Evolutionary conservation across 2,888 invertebrate genomes (phyloP).

Genomic region (Sphaerophoria taeniata): DNA sequence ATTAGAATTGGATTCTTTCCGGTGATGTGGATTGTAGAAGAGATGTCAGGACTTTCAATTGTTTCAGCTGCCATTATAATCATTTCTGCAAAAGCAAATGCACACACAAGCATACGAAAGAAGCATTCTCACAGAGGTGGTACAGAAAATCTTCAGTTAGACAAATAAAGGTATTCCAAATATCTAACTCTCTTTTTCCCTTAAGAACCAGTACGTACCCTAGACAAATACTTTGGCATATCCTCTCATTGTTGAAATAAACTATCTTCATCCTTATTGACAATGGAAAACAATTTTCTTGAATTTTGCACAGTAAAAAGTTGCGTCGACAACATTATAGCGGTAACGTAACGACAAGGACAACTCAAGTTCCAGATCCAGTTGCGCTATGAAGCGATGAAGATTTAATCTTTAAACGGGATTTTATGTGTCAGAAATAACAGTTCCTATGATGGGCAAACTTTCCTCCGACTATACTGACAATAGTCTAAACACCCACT

Average conservation of each 20-base stretch:
- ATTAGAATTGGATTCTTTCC: constrained; percentile 55
- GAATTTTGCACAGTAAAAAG: constrained; percentile 59
- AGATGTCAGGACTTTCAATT: constrained; percentile 58
- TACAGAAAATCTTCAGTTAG: background rate
- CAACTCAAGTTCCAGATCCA: background rate
- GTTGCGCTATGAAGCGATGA: background rate
- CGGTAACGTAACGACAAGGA: constrained; percentile 5
- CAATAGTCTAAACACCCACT: constrained; percentile 40
- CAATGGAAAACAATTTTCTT: constrained; percentile 68
- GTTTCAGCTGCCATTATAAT: constrained; percentile 59
- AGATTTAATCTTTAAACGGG: constrained; percentile 43
- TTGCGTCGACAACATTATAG: constrained; percentile 30
- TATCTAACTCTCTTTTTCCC: too few relatives aligned
- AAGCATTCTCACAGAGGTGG: too few relatives aligned
- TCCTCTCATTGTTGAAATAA: constrained; percentile 45
- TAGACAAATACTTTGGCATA: background rate
- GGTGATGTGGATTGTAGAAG: constrained; percentile 15
- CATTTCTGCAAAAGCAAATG: constrained; percentile 48
- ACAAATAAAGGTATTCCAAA: background rate
- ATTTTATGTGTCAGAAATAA: constrained; percentile 36
- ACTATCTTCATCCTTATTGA: constrained; percentile 63
- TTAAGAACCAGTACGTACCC: too few relatives aligned
- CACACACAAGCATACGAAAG: constrained; percentile 4
- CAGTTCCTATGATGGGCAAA: constrained; percentile 26
- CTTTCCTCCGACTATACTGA: constrained; percentile 26